These are phyloP conservation scores for Monopterus albus DNA, from an alignment of 2,113 vertebrate genomes.

Conservation along the genomic window DNA sequence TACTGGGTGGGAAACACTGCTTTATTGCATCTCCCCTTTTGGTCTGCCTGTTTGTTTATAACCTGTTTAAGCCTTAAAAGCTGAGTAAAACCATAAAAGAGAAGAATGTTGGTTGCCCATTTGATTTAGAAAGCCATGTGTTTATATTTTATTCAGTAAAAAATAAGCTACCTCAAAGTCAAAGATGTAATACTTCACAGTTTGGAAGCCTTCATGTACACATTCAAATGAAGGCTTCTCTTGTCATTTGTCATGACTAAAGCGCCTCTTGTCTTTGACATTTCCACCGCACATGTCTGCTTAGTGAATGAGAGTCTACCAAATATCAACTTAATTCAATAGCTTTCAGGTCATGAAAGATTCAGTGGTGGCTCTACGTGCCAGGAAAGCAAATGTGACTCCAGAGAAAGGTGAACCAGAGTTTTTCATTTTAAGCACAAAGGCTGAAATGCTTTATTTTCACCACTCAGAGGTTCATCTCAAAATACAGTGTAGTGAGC, in stretches of 20 bases:
- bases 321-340: slow-evolving; percentile 53
- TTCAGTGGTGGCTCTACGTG: slow-evolving; percentile 26
- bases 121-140: slow-evolving; percentile 11
- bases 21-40: slow-evolving; percentile 16
- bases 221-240: slow-evolving; percentile 25
- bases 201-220: slow-evolving; percentile 10
- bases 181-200: slow-evolving; percentile 5
- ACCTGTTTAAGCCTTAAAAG: slow-evolving; percentile 23
- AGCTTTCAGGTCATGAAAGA: slow-evolving; percentile 54
- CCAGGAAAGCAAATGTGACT: slow-evolving; percentile 36
- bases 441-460: slow-evolving; percentile 16
- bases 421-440: slow-evolving; percentile 9
- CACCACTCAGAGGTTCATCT: not conserved
- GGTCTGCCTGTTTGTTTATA: slow-evolving; percentile 24
- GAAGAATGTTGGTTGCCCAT: slow-evolving; percentile 1
- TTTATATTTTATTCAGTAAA: not conserved
- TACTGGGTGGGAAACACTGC: not conserved
- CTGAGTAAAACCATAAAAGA: not conserved
- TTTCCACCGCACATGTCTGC: slow-evolving; percentile 39
- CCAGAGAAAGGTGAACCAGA: not conserved
- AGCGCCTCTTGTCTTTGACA: slow-evolving; percentile 42
- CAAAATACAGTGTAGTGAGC: no score
- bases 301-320: slow-evolving; percentile 29
- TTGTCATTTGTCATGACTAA: slow-evolving; percentile 38
- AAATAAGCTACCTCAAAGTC: slow-evolving; percentile 6